Percentiles rank a stretch among this genome's conserved stretches.
Conservation (phyloP, 1,140 invertebrate species). For the Lucilia cuprina region DNA sequence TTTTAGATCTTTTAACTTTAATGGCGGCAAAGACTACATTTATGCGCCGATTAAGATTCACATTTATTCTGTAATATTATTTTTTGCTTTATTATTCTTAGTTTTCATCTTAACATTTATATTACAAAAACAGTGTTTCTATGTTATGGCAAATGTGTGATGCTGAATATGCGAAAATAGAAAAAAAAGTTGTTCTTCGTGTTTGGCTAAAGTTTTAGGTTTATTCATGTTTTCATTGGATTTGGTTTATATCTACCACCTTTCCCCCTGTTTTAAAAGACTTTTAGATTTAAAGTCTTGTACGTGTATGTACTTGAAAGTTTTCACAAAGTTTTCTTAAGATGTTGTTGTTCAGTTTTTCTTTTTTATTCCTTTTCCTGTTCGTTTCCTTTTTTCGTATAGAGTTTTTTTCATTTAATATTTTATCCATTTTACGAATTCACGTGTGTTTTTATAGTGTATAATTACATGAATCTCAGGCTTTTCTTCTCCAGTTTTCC, state of each 20-base stretch:
- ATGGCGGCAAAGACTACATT: constrained; percentile 29
- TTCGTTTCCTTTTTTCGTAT: neutral
- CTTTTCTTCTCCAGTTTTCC: neutral
- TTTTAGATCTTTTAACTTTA: neutral
- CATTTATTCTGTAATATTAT: constrained; percentile 11
- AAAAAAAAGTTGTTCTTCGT: neutral
- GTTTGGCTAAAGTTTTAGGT: constrained; percentile 26
- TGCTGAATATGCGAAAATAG: neutral
- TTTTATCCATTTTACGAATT: constrained; percentile 7
- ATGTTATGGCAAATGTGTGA: neutral
- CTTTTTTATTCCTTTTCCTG: neutral
- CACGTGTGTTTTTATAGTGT: constrained; percentile 20
- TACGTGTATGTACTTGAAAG: constrained; percentile 30
- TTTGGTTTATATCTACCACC: neutral
- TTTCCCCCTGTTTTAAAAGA: neutral
- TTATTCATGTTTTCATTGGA: constrained; percentile 16
- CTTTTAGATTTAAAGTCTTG: neutral
- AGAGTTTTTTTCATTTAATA: neutral
- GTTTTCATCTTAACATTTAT: neutral
- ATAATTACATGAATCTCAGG: constrained; percentile 25
- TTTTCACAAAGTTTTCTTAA: constrained; percentile 25
- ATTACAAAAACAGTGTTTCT: neutral
- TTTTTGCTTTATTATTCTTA: neutral
- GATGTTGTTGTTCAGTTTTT: neutral
- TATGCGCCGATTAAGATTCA: constrained; percentile 19